Conservation (phyloP, 2,113 vertebrate genomes). For the Dunckerocampus dactyliophorus region DNA sequence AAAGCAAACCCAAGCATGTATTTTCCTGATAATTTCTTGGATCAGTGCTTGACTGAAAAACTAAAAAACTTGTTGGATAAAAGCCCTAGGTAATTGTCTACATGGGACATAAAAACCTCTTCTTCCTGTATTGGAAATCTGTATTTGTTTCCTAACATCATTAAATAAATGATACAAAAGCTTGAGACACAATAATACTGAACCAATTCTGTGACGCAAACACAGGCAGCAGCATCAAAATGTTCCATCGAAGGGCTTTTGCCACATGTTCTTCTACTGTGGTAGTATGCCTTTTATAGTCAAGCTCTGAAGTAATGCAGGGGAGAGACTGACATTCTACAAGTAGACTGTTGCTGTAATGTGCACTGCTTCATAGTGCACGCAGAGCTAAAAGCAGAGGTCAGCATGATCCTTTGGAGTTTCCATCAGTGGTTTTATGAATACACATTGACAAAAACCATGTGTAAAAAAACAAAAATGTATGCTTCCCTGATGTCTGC, state of each 20-base stretch:
- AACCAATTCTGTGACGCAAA: constrained; percentile 39
- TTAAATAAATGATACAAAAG: constrained; percentile 12
- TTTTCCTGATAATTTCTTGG: not conserved
- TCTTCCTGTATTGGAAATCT: too few species aligned
- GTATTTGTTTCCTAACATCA: not conserved
- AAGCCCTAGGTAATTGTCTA: too few species aligned
- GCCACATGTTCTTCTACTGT: constrained; percentile 11
- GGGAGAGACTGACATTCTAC: not conserved
- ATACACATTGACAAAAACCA: constrained; percentile 7
- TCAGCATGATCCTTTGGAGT: constrained; percentile 17
- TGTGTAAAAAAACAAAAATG: constrained; percentile 52
- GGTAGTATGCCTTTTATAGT: constrained; percentile 12
- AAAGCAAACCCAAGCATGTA: constrained; percentile 29
- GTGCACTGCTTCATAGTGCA: constrained; percentile 16
- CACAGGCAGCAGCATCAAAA: constrained; percentile 45
- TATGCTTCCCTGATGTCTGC: constrained; percentile 65
- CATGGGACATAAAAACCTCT: too few species aligned
- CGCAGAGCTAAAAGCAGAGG: constrained; percentile 19
- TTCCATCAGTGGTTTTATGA: constrained; percentile 20
- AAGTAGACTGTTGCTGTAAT: constrained; percentile 3
- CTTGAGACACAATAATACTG: constrained; percentile 55
- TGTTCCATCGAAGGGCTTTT: constrained; percentile 7
- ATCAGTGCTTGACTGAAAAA: not conserved
- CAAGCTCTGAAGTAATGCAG: constrained; percentile 7
- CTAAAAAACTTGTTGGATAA: too few species aligned